Evolutionary conservation across 2,797 vertebrate genomes (phyloP), one percentile per base, ranked within the genome.

Genomic region (Ataeniobius toweri): DNA sequence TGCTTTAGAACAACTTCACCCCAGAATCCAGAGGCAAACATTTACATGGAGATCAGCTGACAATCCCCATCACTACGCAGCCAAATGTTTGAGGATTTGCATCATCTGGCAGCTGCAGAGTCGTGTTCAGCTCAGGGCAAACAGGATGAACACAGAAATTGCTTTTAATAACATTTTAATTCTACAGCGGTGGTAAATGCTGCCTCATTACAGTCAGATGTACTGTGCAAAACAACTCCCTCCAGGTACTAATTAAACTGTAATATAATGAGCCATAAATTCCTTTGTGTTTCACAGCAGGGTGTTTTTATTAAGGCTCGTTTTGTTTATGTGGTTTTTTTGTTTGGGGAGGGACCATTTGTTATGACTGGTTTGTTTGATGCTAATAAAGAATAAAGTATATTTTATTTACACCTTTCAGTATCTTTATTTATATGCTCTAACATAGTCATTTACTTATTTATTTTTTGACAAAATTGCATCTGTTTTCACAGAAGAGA

Each of bases 261-360:
- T 18, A 24, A 63, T 36, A 41, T 76, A 88, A 85, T 68, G 51
- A 87, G 77, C 67, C 81, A 93, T 28, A 82, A 92, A 79, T 94
- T 46, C 51, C 51, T 76, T 80, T 75, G 50, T 59, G 80, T 20
- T 48, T 0, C 56, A 76, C 59, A 79, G 71, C 31, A 13, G 59
- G 71, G 46, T 68, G 74, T 77, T 79, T 85, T 50, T 41, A 53
- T 4, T 36, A 36, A 24, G 55, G 39, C 9, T 71, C 5, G 18
- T 9, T 36, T 20, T 69, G 14, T 59, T 59, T 16, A 28, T 59
- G n/a, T 28, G 26, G 2, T 2, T 6, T 24, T 3, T 68, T 8
- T 13, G 41, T n/a, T 69, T 46, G 5, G 5, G 67, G 41, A 46
- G 5, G 24, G 22, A 26, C 22, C 5, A 13, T n/a, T 46, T 44